Evolutionary conservation across 2,888 invertebrate genomes (phyloP), one percentile per base, ranked within the genome.

Genomic region (Neoaliturus tenellus): DNA sequence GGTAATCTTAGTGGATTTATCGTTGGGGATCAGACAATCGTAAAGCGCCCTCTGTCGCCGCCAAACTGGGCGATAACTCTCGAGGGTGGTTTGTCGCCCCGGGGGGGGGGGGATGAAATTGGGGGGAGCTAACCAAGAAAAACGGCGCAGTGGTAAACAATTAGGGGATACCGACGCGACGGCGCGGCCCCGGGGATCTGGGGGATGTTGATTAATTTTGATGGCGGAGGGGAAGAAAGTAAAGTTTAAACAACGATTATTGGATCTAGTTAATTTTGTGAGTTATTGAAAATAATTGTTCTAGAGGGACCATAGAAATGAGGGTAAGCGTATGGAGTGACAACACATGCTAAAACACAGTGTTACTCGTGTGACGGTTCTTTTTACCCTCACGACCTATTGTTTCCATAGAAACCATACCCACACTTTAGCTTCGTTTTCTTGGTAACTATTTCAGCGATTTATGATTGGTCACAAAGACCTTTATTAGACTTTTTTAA

Each of bases 71-170:
- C 67, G 35, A 67, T 67, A 67, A 67, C 67, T 67, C 67, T 67
- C 6, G 62, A 10, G 44, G 44, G 35, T 67, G 33, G 67, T 67
- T 67, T 67, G 67, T 35, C 67, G 67, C 25, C 55, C 23, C 23
- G 20, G 48, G 48, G 14, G 55, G 55, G 23, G 20, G 23, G 55
- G 55, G 55, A 10, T 8, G 67, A 31, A 17, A 55, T 10, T 6
- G 10, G 23, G 17, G 67, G 67, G 67, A 4, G 67, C 35, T 67
- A 67, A 67, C 67, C 67, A 31, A 67, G 67, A 67, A 67, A 33
- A 33, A 67, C 67, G 28, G 67, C 55, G 55, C 1, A 6, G 67
- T 67, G 67, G 67, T 35, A 67, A 67, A 67, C 67, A 67, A 33
- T 67, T 67, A 67, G 67, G 67, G 67, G 67, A 2, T 28, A 67